A percentile compares a stretch with the other conserved stretches of the same genome.
Evolutionary conservation across 2,797 vertebrate genomes (phyloP).

Genomic region (Gymnoscopelus braueri): DNA sequence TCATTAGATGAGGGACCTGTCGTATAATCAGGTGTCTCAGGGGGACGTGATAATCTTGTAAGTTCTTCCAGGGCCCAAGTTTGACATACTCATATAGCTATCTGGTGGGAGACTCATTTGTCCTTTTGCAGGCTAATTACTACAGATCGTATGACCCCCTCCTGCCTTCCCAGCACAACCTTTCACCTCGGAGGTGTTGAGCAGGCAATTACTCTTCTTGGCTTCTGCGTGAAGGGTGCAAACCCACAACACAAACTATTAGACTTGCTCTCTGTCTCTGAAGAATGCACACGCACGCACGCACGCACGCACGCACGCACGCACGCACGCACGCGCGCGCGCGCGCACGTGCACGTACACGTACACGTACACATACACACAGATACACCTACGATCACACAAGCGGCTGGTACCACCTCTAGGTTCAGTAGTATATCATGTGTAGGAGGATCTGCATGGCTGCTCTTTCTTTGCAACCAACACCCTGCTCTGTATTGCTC

Average conservation of each 20-base stretch:
- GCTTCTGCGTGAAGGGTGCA: slow-evolving; percentile 76
- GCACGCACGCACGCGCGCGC: slow-evolving; percentile 24
- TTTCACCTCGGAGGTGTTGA: slow-evolving; percentile 81
- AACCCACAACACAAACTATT: slow-evolving; percentile 50
- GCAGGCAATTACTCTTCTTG: slow-evolving; percentile 80
- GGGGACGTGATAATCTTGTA: slow-evolving; percentile 43
- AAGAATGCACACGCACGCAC: not conserved
- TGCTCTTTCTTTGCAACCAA: slow-evolving; percentile 36
- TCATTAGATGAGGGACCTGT: slow-evolving; percentile 33
- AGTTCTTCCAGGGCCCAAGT: slow-evolving; percentile 48
- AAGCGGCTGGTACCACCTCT: slow-evolving; percentile 12
- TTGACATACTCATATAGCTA: slow-evolving; percentile 34
- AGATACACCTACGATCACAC: not conserved
- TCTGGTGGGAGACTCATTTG: slow-evolving; percentile 64
- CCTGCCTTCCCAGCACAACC: slow-evolving; percentile 68
- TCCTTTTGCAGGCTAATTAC: slow-evolving; percentile 71
- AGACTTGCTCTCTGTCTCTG: slow-evolving; percentile 23
- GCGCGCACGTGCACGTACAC: not conserved
- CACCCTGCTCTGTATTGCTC: slow-evolving; percentile 10
- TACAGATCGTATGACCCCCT: slow-evolving; percentile 72
- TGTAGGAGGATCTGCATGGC: slow-evolving; percentile 31
- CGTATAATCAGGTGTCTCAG: slow-evolving; percentile 30
- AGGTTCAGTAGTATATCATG: slow-evolving; percentile 41
- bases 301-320: slow-evolving; percentile 39
- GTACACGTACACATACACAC: slow-evolving; percentile 23